These are phyloP conservation scores for Thyatira batis DNA, from an alignment of 2,888 invertebrate species.

Conservation along the genomic window DNA sequence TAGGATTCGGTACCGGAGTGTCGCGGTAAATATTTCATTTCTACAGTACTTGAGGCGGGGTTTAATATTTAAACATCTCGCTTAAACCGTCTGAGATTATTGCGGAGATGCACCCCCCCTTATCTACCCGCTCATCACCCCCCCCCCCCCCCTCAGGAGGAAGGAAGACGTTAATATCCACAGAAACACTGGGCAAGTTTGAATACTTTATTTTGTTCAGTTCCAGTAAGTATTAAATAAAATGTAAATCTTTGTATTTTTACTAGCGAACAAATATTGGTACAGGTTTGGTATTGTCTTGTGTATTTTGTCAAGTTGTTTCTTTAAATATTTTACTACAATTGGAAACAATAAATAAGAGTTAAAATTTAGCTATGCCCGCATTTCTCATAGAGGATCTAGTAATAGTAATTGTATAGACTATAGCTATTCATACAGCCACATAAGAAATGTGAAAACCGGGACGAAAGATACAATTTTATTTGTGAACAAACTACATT, in stretches of 20 bases:
- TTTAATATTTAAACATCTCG: slow-evolving; percentile 10
- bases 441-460: too few species aligned
- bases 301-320: too few species aligned
- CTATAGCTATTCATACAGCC: too few species aligned
- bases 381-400: too few species aligned
- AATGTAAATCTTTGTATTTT: neutral
- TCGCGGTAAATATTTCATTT: slow-evolving; percentile 9
- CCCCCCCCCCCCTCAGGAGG: neutral
- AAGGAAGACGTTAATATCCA: neutral
- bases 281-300: neutral
- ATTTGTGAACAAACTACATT: too few species aligned
- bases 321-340: too few species aligned
- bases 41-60: slow-evolving; percentile 3
- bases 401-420: too few species aligned
- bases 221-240: neutral
- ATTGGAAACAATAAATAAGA: too few species aligned
- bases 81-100: slow-evolving; percentile 8
- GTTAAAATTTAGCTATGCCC: too few species aligned
- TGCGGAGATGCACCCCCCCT: slow-evolving; percentile 3
- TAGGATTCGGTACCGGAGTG: neutral
- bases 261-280: neutral
- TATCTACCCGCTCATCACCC: neutral
- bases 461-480: too few species aligned
- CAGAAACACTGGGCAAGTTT: neutral
- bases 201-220: neutral